Evolutionary conservation across 2,797 vertebrate species (phyloP).

Genomic region (Anguilla pacifica): DNA sequence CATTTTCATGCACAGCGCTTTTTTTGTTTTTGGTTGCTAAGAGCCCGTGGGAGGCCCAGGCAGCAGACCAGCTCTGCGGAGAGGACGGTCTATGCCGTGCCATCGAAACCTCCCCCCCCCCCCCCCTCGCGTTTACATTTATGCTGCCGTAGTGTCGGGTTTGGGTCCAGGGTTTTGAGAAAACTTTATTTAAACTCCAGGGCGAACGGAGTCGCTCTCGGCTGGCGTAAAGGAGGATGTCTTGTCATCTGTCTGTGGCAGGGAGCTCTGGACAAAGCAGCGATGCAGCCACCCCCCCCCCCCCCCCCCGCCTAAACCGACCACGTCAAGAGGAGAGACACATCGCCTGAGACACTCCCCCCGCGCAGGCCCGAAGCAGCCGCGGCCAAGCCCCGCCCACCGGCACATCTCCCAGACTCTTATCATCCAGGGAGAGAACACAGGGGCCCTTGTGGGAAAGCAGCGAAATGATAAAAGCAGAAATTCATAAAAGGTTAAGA

Average conservation of each 20-base stretch:
- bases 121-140: background rate
- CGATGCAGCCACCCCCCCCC: background rate
- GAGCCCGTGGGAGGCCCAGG: background rate
- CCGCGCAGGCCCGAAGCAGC: background rate
- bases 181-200: background rate
- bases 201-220: background rate
- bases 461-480: background rate
- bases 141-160: background rate
- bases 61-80: background rate
- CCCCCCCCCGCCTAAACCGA: background rate
- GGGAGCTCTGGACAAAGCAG: background rate
- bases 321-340: background rate
- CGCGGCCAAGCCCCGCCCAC: background rate
- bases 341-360: background rate
- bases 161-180: background rate
- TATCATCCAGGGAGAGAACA: background rate
- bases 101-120: too few species aligned
- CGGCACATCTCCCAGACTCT: background rate
- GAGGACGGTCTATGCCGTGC: background rate
- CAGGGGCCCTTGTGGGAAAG: background rate
- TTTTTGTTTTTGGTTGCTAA: constrained; percentile 1
- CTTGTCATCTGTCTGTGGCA: background rate
- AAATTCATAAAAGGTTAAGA: background rate
- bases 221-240: background rate
- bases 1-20: background rate